Conservation (phyloP, 2,888 invertebrate species). For the Dorcus hopei region DNA sequence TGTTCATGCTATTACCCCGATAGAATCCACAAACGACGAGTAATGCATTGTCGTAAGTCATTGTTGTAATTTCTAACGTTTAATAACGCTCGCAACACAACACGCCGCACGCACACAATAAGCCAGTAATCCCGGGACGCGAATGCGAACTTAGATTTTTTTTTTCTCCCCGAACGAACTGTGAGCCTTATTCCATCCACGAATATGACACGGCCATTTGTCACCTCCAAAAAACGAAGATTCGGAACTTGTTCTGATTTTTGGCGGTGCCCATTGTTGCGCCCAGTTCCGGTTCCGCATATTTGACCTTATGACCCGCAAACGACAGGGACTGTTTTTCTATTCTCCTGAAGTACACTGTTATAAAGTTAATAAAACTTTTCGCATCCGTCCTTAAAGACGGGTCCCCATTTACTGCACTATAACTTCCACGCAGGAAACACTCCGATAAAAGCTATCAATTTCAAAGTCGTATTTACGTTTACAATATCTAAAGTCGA, state of each 20-base stretch:
- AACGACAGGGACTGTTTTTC: background rate
- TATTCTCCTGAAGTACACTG: background rate
- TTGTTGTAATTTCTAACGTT: conserved; percentile 44
- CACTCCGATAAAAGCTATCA: too few species aligned
- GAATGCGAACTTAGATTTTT: conserved; percentile 5
- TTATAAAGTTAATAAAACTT: background rate
- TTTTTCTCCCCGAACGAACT: conserved; percentile 9
- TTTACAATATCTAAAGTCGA: too few species aligned
- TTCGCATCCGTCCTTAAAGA: too few species aligned
- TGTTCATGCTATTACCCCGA: too few species aligned
- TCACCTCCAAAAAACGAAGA: conserved; percentile 26
- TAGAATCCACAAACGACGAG: too few species aligned
- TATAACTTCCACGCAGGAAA: too few species aligned
- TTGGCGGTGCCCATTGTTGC: conserved; percentile 42
- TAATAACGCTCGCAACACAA: conserved; percentile 37
- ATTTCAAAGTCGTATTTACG: too few species aligned
- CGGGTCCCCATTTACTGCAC: too few species aligned
- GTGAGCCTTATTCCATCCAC: conserved; percentile 1
- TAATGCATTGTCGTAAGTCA: background rate
- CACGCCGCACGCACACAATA: conserved; percentile 14
- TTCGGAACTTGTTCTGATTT: conserved; percentile 45
- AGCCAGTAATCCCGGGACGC: conserved; percentile 10
- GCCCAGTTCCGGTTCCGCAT: conserved; percentile 46
- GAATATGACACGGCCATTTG: background rate
- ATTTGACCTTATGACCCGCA: conserved; percentile 35